Base-by-base conservation (phyloP, 2,113 vertebrate species). In the Mormoops blainvillei region DNA sequence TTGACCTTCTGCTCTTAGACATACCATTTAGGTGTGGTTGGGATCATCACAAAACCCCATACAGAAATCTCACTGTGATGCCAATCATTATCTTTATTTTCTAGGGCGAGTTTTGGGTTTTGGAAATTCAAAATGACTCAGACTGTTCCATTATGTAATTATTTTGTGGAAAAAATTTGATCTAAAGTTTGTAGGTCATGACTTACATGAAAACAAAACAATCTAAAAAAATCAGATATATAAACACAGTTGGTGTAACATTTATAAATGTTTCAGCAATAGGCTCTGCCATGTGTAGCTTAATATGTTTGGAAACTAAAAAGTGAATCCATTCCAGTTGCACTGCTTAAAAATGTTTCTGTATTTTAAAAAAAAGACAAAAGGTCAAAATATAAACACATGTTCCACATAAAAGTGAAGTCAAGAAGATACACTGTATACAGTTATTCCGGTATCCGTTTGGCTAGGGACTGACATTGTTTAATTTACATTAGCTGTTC, bases 311-410 rank as follows among this genome's bases (percentile, higher is more conserved):
- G 91, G 86, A 95, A 97, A 70, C 94, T 0, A 0, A 50, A 91
- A 97, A 80, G 94, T 94, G 96, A 88, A 54, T 31, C 83, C 52
- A 96, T 84, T 86, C 86, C 89, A 78, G 18, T 95, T 98, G 95
- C 94, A 50, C 96, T 33, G 48, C 77, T 94, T 95, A 94, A 94
- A 96, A 94, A 71, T 96, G 65, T 98, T 97, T 90, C 20, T 95
- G 92, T 86, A 67, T 95, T 97, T 20, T 10, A 36, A 73, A 61
- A 95, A 96, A 95, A 87, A 61, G 95, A 94, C 71, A 91, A 85
- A 97, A 98, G 86, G 74, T 98, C 96, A 98, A 94, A 97, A 96
- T 97, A 94, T 95, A 98, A 98, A 98, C 91, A 97, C 65, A 89
- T 78, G 77, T 38, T 5, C 95, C 94, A 89, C 63, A 70, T 95